These are phyloP conservation scores for Chrysemys picta DNA, from an alignment of 2,113 vertebrate species.

Conservation along the genomic window DNA sequence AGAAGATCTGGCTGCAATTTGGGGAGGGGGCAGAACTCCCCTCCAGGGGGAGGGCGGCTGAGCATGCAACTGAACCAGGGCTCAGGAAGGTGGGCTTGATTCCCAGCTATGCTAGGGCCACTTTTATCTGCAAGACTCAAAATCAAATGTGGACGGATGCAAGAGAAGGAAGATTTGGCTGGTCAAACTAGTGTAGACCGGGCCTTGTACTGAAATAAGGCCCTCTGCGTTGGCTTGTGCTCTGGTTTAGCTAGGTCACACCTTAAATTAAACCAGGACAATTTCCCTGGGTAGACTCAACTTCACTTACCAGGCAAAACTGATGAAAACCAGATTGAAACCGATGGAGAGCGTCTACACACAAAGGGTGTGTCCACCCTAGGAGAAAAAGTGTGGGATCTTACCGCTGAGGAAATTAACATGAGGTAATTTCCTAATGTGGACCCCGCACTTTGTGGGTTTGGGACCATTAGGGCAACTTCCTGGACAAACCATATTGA, in stretches of 20 bases:
- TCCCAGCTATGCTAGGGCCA: neutral
- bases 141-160: neutral
- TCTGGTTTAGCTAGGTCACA: neutral
- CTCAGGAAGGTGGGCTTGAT: neutral
- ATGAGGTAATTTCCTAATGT: no score
- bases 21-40: neutral
- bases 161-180: neutral
- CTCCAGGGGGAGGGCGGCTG: no score
- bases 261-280: neutral
- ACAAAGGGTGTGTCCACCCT: neutral
- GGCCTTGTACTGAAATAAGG: neutral
- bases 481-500: neutral
- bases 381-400: no score
- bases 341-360: neutral
- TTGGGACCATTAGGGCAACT: no score
- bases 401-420: no score
- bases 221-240: neutral
- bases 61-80: neutral
- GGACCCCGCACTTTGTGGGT: no score
- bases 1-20: neutral
- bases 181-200: neutral
- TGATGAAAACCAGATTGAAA: neutral
- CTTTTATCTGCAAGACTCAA: neutral
- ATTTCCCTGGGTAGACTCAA: neutral
- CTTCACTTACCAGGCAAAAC: neutral